phyloP scores from a whole-genome alignment of 2,888 invertebrate species.

The Leptinotarsa tumamoca region DNA sequence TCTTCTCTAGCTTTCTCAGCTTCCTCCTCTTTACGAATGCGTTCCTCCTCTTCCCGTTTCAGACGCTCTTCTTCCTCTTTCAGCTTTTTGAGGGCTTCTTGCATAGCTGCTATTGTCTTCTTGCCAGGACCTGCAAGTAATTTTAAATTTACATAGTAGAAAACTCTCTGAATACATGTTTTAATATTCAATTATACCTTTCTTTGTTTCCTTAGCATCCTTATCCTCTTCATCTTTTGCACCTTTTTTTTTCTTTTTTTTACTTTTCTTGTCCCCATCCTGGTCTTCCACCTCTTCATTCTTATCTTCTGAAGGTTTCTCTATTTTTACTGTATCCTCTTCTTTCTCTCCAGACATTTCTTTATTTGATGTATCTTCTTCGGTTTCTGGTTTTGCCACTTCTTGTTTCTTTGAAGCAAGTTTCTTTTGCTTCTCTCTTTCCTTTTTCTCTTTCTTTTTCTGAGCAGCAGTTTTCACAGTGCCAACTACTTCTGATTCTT shows the following conservation, averaged over 20 bases:
- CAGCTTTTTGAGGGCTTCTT: slow-evolving; percentile 87
- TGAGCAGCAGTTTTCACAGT: slow-evolving; percentile 86
- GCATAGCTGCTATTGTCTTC: slow-evolving; percentile 90
- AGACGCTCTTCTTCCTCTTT: slow-evolving; percentile 90
- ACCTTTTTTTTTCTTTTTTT: slow-evolving; percentile 58
- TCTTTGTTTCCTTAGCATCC: slow-evolving; percentile 67
- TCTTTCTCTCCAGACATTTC: slow-evolving; percentile 56
- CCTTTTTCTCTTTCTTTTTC: slow-evolving; percentile 91
- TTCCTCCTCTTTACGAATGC: slow-evolving; percentile 86
- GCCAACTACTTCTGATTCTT: slow-evolving; percentile 70
- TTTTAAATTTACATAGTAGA: slow-evolving; percentile 24
- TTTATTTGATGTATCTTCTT: slow-evolving; percentile 37
- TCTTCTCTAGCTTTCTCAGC: slow-evolving; percentile 80
- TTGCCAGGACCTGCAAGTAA: slow-evolving; percentile 78
- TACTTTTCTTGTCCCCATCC: slow-evolving; percentile 50
- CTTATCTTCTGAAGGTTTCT: slow-evolving; percentile 67
- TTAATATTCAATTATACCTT: slow-evolving; percentile 62
- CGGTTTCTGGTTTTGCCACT: slow-evolving; percentile 39
- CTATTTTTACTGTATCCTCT: slow-evolving; percentile 64
- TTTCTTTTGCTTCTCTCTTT: slow-evolving; percentile 82
- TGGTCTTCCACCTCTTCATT: slow-evolving; percentile 69
- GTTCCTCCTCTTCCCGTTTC: slow-evolving; percentile 83
- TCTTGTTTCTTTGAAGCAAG: slow-evolving; percentile 71
- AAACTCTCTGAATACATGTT: slow-evolving; percentile 7
- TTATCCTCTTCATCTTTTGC: slow-evolving; percentile 58